Evolutionary conservation across 2,888 invertebrate species (phyloP).

Genomic region (Polymixis lichenea): DNA sequence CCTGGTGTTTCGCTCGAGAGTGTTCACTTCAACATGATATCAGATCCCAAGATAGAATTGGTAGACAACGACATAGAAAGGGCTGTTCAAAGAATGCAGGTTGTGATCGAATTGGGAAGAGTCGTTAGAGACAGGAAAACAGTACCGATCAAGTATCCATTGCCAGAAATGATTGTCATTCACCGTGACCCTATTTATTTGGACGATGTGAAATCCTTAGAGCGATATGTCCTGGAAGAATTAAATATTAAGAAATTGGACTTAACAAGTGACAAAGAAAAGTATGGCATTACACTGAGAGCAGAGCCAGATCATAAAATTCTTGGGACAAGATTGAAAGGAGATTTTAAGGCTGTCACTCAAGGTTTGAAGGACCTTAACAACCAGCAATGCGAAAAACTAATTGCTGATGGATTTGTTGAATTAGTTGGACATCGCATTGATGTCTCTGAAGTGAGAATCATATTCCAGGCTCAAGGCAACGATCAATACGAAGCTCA

Average conservation of each 20-base stretch:
- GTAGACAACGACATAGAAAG: conserved; percentile 97
- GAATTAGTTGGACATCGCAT: conserved; percentile 94
- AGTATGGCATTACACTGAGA: conserved; percentile 96
- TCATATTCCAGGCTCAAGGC: conserved; percentile 94
- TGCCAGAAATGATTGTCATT: conserved; percentile 98
- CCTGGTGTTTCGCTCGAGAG: conserved; percentile 91
- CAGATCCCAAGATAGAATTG: conserved; percentile 92
- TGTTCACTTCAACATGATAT: conserved; percentile 98
- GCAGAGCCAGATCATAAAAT: conserved; percentile 99
- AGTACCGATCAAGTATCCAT: conserved; percentile 98
- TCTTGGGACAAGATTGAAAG: conserved; percentile 96
- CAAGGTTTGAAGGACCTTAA: conserved; percentile 94
- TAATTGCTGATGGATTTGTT: conserved; percentile 93
- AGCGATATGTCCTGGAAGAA: conserved; percentile 97
- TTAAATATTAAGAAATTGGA: conserved; percentile 97
- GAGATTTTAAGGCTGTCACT: conserved; percentile 96
- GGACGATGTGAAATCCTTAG: conserved; percentile 94
- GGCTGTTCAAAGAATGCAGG: conserved; percentile 98
- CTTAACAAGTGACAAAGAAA: conserved; percentile 96
- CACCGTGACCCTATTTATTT: conserved; percentile 95
- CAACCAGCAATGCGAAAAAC: conserved; percentile 94
- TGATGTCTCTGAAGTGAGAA: conserved; percentile 94
- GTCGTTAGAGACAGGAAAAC: conserved; percentile 98
- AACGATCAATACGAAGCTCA: conserved; percentile 96
- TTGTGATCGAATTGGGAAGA: conserved; percentile 98